A percentile compares a stretch with the other conserved stretches of the same genome.
phyloP scores from a whole-genome alignment of 2,888 invertebrate species.

The Mechanitis mazaeus region DNA sequence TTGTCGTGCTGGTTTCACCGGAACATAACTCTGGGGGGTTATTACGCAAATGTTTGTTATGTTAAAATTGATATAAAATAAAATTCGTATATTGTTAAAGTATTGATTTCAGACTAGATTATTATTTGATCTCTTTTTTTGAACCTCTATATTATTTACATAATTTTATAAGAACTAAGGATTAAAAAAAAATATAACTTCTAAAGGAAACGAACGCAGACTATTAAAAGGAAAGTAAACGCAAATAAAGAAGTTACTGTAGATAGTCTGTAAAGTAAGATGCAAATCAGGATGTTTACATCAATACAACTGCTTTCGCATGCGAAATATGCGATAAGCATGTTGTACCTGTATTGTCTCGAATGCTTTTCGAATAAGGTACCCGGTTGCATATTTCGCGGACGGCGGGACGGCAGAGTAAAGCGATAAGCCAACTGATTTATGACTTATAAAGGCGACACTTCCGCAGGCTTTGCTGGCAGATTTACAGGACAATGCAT shows the following conservation, averaged over 20 bases:
- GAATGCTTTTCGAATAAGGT: constrained; percentile 33
- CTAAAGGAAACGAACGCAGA: background rate
- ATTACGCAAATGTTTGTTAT: constrained; percentile 49
- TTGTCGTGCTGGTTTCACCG: constrained; percentile 54
- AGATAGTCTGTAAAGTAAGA: constrained; percentile 17
- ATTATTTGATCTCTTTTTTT: too few relatives aligned
- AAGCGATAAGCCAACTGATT: constrained; percentile 68
- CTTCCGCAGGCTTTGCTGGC: constrained; percentile 56
- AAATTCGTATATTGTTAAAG: constrained; percentile 22
- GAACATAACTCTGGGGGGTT: constrained; percentile 51
- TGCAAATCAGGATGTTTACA: constrained; percentile 25
- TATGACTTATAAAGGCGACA: constrained; percentile 66
- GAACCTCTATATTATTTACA: too few relatives aligned
- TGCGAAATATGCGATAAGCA: constrained; percentile 29
- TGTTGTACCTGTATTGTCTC: constrained; percentile 27
- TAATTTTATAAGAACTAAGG: too few relatives aligned
- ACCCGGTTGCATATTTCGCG: constrained; percentile 56
- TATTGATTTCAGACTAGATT: constrained; percentile 8
- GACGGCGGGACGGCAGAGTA: constrained; percentile 47
- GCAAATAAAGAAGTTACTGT: constrained; percentile 21
- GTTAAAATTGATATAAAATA: constrained; percentile 26
- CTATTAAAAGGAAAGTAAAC: background rate
- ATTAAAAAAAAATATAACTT: too few relatives aligned
- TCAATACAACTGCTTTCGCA: constrained; percentile 29
- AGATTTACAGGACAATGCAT: constrained; percentile 40